Conservation (phyloP, 2,888 invertebrate species). For the Chymomyza amoena region DNA sequence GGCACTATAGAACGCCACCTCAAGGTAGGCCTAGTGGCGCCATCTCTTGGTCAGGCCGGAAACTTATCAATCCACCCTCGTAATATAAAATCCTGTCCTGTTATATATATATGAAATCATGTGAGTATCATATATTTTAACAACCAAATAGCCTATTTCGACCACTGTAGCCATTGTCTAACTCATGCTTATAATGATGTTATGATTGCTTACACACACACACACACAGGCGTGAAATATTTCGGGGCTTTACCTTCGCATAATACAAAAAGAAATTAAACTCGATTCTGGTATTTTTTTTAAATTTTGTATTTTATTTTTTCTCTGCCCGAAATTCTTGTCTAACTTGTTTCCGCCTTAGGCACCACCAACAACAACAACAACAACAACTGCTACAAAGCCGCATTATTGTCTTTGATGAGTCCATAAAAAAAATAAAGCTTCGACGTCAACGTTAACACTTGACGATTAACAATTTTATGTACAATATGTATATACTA, state of each 20-base stretch:
- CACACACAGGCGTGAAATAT: background rate
- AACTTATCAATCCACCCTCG: too few species aligned
- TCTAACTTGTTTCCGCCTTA: conserved; percentile 52
- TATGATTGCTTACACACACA: conserved; percentile 4
- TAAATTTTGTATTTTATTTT: conserved; percentile 9
- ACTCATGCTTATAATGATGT: conserved; percentile 2
- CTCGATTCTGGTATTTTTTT: conserved; percentile 46
- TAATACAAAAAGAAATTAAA: conserved; percentile 37
- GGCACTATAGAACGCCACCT: too few species aligned
- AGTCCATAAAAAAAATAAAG: conserved; percentile 19
- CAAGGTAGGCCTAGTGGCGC: too few species aligned
- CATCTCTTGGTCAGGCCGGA: too few species aligned
- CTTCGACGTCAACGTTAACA: background rate
- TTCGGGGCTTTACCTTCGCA: background rate
- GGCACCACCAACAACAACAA: conserved; percentile 8
- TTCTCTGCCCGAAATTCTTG: conserved; percentile 35
- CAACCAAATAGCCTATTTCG: too few species aligned
- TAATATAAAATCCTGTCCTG: too few species aligned
- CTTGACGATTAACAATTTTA: conserved; percentile 21
- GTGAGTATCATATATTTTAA: too few species aligned
- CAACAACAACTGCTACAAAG: conserved; percentile 5
- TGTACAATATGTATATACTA: background rate
- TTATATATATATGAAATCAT: too few species aligned
- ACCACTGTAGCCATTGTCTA: conserved; percentile 2
- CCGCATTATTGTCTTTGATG: conserved; percentile 28